Percentiles rank a stretch among this genome's conserved stretches.
These are phyloP conservation scores for Hypolimnas misippus DNA, from an alignment of 2,888 invertebrate species.

Conservation along the genomic window DNA sequence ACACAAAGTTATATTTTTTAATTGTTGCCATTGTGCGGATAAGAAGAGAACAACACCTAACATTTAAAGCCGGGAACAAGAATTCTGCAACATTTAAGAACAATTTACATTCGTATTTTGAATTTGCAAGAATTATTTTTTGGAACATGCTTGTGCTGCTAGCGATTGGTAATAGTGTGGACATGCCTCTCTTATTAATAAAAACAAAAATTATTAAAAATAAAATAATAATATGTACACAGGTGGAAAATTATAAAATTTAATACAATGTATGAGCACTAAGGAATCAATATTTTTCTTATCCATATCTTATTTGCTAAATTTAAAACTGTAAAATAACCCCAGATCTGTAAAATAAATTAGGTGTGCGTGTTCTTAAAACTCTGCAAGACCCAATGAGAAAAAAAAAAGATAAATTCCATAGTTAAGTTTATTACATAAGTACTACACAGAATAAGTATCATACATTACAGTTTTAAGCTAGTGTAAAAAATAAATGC, in stretches of 20 bases:
- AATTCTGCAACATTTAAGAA: neutral
- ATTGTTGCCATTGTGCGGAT: too few relatives aligned
- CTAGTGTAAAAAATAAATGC: neutral
- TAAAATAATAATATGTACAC: neutral
- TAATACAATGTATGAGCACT: neutral
- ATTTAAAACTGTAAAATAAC: neutral
- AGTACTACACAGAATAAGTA: neutral
- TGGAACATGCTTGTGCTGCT: neutral
- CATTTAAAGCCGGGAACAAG: too few relatives aligned
- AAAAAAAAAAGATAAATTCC: neutral
- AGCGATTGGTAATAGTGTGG: slow-evolving; percentile 1
- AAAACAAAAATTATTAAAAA: neutral
- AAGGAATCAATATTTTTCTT: neutral
- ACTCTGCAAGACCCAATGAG: neutral
- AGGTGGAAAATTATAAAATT: neutral
- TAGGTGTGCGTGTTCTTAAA: neutral
- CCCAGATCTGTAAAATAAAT: neutral
- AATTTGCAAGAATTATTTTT: neutral
- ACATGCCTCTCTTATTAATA: neutral
- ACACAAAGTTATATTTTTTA: too few relatives aligned
- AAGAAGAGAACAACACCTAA: too few relatives aligned
- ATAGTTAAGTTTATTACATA: neutral
- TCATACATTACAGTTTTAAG: neutral
- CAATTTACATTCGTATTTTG: neutral
- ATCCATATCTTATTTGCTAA: neutral